Evolutionary conservation across 1,140 invertebrate genomes (phyloP).

Genomic region (Saccostrea echinata): DNA sequence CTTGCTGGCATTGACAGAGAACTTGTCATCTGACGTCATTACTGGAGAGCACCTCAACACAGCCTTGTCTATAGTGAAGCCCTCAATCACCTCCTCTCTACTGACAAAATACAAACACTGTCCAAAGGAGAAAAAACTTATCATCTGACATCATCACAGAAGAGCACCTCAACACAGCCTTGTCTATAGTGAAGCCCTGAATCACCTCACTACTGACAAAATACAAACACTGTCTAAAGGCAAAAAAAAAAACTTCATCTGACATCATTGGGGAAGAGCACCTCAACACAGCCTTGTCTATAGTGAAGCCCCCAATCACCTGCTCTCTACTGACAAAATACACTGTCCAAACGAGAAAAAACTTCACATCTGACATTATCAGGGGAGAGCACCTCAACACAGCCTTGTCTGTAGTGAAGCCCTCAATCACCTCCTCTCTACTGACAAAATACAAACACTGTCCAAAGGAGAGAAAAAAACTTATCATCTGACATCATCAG

Average conservation of each 20-base stretch:
- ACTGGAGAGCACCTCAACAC: neutral
- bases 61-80: neutral
- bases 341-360: neutral
- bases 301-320: neutral
- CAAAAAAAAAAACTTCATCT: neutral
- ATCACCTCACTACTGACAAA: neutral
- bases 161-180: neutral
- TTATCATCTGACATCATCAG: neutral
- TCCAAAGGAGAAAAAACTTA: neutral
- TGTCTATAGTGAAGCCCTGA: conserved; percentile 1
- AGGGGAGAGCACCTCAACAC: neutral
- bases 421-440: neutral
- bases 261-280: neutral
- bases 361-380: neutral
- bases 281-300: neutral
- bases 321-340: neutral
- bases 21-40: neutral
- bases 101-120: conserved; percentile 3
- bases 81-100: neutral
- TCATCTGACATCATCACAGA: neutral
- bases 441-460: conserved; percentile 3
- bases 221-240: neutral
- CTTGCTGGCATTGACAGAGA: neutral
- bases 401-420: neutral
- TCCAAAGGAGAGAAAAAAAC: neutral